Base-by-base conservation (phyloP, 2,888 invertebrate species). In the Sphecodes monilicornis region DNA sequence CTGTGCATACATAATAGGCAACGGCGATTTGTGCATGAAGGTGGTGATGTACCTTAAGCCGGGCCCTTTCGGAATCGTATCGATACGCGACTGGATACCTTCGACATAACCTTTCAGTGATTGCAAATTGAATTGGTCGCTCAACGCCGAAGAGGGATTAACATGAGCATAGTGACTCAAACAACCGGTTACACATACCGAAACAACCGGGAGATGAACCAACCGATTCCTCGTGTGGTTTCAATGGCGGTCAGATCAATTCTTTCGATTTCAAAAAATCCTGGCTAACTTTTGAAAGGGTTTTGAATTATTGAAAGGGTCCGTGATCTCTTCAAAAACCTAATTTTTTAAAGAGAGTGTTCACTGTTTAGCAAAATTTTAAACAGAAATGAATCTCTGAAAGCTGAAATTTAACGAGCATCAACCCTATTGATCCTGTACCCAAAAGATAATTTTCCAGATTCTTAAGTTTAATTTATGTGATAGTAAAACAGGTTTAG, bases 81-180 rank as follows among this genome's bases (percentile, higher is more conserved):
- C 29, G 39, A 29, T 29, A 29, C 29, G 70, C 29, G 70, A 26
- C 39, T 41, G 41, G 41, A 46, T 46, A 70, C 43, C 70, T 70
- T 69, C 26, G 41, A 46, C 70, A 29, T 43, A 26, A 39, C 10
- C 43, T 18, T 43, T 26, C 22, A 70, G 22, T 10, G 70, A 70
- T 43, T 43, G 29, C 70, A 43, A 70, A 70, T 43, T 29, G 29
- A 29, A 70, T 13, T 43, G 43, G 29, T 26, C 43, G 29, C 18
- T 46, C 1, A 22, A 22, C 41, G 10, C 29, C 29, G 18, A 29
- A 18, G 8, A 43, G 43, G 4, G 43, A 29, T 43, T 69, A 41
- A 69, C 41, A 16, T 18, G 41, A 6, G 26, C 70, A 70, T 16
- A 69, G 43, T 43, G 70, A 41, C 70, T 70, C 70, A 22, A 29